Conservation (phyloP, 2,113 vertebrate species). For the Cariama cristata region DNA sequence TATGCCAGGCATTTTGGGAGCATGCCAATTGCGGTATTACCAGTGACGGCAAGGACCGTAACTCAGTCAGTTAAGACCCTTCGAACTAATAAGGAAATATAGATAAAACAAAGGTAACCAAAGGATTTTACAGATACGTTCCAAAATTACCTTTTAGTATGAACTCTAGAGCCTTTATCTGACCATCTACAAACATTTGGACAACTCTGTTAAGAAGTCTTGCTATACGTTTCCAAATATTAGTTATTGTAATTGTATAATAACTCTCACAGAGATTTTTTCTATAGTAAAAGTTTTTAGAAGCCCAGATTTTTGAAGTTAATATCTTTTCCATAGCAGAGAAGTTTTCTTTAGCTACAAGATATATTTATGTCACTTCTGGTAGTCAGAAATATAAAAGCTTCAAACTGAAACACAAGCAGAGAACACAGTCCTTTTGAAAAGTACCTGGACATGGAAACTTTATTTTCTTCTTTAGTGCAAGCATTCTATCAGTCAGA, state of each 20-base stretch:
- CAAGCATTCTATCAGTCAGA: background rate
- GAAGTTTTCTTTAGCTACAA: background rate
- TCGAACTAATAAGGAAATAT: background rate
- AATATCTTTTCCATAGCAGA: background rate
- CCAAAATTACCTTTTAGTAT: background rate
- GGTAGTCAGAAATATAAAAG: background rate
- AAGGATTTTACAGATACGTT: background rate
- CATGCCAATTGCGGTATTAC: fast-evolving
- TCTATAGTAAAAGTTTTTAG: background rate
- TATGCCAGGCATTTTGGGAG: background rate
- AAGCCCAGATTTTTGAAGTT: background rate
- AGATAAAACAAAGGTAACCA: background rate
- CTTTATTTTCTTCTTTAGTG: background rate
- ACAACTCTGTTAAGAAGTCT: background rate
- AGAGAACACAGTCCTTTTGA: background rate
- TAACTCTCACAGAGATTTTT: background rate
- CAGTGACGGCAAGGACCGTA: background rate
- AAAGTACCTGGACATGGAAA: background rate
- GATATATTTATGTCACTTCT: background rate
- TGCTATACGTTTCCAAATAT: background rate
- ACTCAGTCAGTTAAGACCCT: background rate
- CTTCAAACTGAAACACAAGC: background rate
- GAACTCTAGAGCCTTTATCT: background rate
- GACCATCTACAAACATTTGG: background rate
- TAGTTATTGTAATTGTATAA: background rate